These are phyloP conservation scores for Apamea sordens DNA, from an alignment of 2,888 invertebrate species.

Conservation along the genomic window DNA sequence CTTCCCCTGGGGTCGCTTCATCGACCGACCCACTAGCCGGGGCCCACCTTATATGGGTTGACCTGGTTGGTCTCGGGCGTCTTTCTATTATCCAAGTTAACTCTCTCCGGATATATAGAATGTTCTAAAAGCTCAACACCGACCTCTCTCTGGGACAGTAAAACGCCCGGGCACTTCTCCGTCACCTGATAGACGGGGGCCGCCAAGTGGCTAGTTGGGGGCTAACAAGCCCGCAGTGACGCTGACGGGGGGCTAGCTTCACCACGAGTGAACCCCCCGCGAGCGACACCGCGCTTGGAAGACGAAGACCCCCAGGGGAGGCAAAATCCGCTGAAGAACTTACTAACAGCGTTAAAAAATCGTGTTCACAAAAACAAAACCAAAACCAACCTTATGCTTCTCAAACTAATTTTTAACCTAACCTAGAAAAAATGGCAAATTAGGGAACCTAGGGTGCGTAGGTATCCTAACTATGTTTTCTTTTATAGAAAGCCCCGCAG, in stretches of 20 bases:
- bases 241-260: slow-evolving; percentile 24
- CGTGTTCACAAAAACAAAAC: neutral
- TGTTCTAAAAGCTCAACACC: slow-evolving; percentile 16
- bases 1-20: slow-evolving; percentile 64
- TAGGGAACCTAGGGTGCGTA: neutral
- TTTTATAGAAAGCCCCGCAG: no score
- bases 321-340: slow-evolving; percentile 49
- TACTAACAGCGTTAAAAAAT: slow-evolving; percentile 32
- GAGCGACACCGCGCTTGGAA: slow-evolving; percentile 46
- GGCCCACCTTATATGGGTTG: slow-evolving; percentile 25
- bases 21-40: slow-evolving; percentile 56
- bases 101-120: neutral
- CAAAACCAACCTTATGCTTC: slow-evolving; percentile 24
- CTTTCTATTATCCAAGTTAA: slow-evolving; percentile 1
- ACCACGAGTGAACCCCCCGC: slow-evolving; percentile 39
- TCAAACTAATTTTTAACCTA: neutral
- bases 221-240: slow-evolving; percentile 42
- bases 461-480: neutral
- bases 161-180: slow-evolving; percentile 40
- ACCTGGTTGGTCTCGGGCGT: slow-evolving; percentile 50
- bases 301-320: slow-evolving; percentile 62
- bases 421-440: neutral
- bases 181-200: slow-evolving; percentile 49
- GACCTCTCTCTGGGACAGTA: slow-evolving; percentile 54
- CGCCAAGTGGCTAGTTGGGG: slow-evolving; percentile 48